Base-by-base conservation (phyloP, 2,113 vertebrate species). In the Antennarius striatus region DNA sequence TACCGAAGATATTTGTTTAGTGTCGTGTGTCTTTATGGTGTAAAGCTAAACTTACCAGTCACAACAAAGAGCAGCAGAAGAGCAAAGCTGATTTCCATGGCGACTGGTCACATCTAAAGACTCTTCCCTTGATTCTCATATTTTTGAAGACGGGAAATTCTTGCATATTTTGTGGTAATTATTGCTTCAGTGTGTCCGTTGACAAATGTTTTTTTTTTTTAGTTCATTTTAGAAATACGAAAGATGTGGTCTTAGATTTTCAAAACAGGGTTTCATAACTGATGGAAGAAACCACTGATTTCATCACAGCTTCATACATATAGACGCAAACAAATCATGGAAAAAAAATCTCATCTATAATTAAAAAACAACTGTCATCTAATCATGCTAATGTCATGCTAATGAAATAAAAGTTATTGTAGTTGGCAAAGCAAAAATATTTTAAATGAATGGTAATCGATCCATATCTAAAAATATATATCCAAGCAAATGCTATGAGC, bases 21-120 rank as follows among this genome's bases (percentile, higher is more conserved):
- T 43, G 29, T 49, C 3, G 1, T 11, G 46, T 5, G 11, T 7
- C 3, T 8, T 49, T 3, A 40, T 30, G 3, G 11, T 13, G 46
- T 30, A 14, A 10, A 43, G 42, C 42, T 43, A 3, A 43, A 1
- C 85, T 86, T 70, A 90, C 86, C 86, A 14, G 40, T 48, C 16
- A 83, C 16, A 43, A 61, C 32, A 15, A 71, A 63, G 42, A 86
- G 46, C 29, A 90, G 68, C 56, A 90, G 49, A 3, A 86, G 57
- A 4, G 72, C 1, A 0, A 69, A 45, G 32, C 7, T 48, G 39
- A 53, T 7, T 4, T 45, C 59, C 90, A 89, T 90, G 65, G 47
- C 77, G 9, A 60, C 74, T 71, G n/a, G 5, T 65, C 7, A 42
- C 54, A 69, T 50, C 48, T 8, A 0, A 16, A 51, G 7, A 15